Percentiles rank a stretch among this genome's conserved stretches.
Evolutionary conservation across 2,113 vertebrate genomes (phyloP).

Genomic region (Calidris pugnax): DNA sequence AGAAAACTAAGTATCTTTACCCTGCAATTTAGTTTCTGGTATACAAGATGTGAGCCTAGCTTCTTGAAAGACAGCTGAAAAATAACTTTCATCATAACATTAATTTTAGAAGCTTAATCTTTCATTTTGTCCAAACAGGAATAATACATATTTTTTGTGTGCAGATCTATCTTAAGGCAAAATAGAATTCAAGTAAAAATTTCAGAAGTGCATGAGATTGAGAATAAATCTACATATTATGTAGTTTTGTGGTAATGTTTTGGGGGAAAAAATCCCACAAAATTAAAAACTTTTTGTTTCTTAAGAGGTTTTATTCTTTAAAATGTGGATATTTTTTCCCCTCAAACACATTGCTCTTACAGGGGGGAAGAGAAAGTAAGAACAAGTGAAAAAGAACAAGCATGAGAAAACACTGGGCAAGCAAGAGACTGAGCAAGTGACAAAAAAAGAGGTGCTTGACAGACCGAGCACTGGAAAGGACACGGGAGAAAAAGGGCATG

Average conservation of each 20-base stretch:
- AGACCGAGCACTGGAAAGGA: neutral
- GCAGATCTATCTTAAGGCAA: neutral
- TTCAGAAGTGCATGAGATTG: neutral
- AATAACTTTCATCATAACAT: neutral
- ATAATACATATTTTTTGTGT: neutral
- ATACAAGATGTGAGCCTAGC: too few relatives aligned
- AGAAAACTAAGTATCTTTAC: neutral
- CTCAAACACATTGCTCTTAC: neutral
- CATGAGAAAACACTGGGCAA: neutral
- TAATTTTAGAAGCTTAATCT: neutral
- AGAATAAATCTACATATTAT: neutral
- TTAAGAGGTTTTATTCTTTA: neutral
- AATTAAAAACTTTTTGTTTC: neutral
- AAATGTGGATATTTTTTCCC: neutral
- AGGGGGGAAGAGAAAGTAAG: neutral
- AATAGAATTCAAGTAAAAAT: neutral
- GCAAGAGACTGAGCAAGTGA: neutral
- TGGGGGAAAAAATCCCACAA: accelerated
- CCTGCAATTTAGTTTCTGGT: neutral
- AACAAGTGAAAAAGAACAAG: neutral
- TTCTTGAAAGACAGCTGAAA: neutral
- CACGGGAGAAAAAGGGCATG: neutral
- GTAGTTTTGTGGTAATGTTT: neutral
- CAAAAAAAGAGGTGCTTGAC: neutral
- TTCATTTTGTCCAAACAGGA: neutral